Evolutionary conservation across 2,888 invertebrate genomes (phyloP).

Genomic region (Protodeltote pygarga): DNA sequence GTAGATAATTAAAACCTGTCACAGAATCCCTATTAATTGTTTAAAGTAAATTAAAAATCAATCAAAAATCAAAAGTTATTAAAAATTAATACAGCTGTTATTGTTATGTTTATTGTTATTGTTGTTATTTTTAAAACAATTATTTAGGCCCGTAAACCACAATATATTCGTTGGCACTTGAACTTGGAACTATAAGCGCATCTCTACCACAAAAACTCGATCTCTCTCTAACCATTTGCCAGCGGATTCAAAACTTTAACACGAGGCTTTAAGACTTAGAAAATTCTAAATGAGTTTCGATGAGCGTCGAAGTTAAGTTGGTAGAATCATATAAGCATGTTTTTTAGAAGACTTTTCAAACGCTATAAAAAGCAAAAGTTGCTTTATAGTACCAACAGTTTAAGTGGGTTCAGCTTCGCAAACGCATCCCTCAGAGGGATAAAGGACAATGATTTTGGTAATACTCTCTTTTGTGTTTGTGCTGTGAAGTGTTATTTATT

Average conservation of each 20-base stretch:
- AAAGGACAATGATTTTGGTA: conserved; percentile 71
- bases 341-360: conserved; percentile 76
- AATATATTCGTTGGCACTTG: conserved; percentile 52
- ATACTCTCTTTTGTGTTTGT: conserved; percentile 55
- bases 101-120: no score
- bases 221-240: neutral
- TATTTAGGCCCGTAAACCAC: conserved; percentile 57
- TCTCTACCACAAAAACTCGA: conserved; percentile 52
- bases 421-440: conserved; percentile 58
- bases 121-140: conserved; percentile 57
- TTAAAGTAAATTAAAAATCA: no score
- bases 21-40: no score
- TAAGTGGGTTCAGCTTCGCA: conserved; percentile 64
- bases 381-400: conserved; percentile 66
- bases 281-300: neutral
- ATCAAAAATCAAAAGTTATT: no score
- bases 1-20: no score
- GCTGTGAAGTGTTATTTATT: conserved; percentile 40
- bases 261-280: conserved; percentile 6
- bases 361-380: conserved; percentile 78
- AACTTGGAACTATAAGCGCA: conserved; percentile 68
- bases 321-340: conserved; percentile 67
- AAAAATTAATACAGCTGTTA: no score
- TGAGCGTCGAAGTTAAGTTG: conserved; percentile 47
- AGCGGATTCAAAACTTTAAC: conserved; percentile 39